Evolutionary conservation across 2,888 invertebrate species (phyloP), one percentile per base, ranked within the genome.

Genomic region (Allacma fusca): DNA sequence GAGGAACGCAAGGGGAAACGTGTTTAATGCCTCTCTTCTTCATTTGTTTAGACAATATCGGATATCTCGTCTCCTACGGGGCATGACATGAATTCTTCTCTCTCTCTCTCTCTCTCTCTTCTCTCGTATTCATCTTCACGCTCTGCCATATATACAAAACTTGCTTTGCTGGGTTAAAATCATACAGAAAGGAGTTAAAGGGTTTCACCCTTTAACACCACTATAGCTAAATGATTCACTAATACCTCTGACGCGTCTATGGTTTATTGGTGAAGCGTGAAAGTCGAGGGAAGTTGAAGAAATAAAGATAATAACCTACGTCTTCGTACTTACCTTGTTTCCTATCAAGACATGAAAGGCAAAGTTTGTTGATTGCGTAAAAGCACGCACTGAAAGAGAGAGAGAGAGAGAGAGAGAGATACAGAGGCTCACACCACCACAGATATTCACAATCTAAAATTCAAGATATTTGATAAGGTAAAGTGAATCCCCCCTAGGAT

Each of bases 331-430:
- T 50, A 50, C 50, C 50, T 50, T 50, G 50, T 50, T 50, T 50
- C 50, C 62, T 74, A 44, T 74, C 65, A 67, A 64, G 74, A 67
- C 74, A 74, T 65, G 74, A 64, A 74, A 74, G 65, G 43, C 28
- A 65, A 74, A 74, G 43, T 74, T 74, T 65, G 65, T 64, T 74
- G 65, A 74, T 74, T 74, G 74, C 74, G 67, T 67, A 65, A 68
- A 65, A 74, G 74, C 74, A 74, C 74, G 74, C 74, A 73, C 62
- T n/a, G 57, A 28, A 26, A 44, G 44, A 44, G 70, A 44, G 19
- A 50, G 57, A 62, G 34, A 34, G 13, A 29, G 57, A 59, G 59
- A 59, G 34, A 72, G 16, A 34, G 72, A 29, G 34, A 7, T 28
- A 29, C 26, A 28, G 29, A 57, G n/a, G 28, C 23, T 59, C 19